These are phyloP conservation scores for Stichopus chloronotus DNA, from an alignment of 35 echinoderm and acorn worm genomes.

Conservation along the genomic window DNA sequence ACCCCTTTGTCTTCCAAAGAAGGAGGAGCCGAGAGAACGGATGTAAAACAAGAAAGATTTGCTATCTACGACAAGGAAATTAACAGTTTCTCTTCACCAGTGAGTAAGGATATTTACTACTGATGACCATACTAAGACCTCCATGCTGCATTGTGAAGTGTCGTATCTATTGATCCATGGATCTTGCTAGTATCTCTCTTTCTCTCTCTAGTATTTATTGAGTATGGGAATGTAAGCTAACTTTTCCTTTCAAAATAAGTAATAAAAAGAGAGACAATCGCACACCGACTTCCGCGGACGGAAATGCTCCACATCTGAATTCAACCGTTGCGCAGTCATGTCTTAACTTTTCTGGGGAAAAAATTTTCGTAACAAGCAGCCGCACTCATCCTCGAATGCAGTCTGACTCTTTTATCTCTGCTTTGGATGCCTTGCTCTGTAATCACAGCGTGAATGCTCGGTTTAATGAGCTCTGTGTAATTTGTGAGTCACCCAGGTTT, in stretches of 20 bases:
- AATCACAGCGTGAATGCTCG: not conserved
- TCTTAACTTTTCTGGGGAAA: not conserved
- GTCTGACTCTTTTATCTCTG: not conserved
- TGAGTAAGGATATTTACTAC: no score
- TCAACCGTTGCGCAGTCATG: not conserved
- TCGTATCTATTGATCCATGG: no score
- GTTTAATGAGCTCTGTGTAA: not conserved
- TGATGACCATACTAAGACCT: no score
- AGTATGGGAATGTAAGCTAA: not conserved
- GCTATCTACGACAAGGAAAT: no score
- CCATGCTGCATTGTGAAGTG: no score
- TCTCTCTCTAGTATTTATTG: no score
- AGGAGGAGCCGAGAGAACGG: no score
- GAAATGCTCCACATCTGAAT: not conserved
- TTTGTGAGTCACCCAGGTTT: not conserved
- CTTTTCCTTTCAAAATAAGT: not conserved
- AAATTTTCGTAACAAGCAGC: not conserved
- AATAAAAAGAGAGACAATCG: not conserved
- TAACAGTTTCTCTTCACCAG: no score
- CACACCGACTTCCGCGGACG: not conserved
- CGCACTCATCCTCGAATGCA: not conserved
- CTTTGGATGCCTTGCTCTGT: not conserved
- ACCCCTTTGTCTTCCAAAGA: no score
- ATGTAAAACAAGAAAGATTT: no score
- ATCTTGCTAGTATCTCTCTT: no score